Evolutionary conservation across 2,797 vertebrate species (phyloP), one percentile per base, ranked within the genome.

Genomic region (Myoxocephalus aenaeus): DNA sequence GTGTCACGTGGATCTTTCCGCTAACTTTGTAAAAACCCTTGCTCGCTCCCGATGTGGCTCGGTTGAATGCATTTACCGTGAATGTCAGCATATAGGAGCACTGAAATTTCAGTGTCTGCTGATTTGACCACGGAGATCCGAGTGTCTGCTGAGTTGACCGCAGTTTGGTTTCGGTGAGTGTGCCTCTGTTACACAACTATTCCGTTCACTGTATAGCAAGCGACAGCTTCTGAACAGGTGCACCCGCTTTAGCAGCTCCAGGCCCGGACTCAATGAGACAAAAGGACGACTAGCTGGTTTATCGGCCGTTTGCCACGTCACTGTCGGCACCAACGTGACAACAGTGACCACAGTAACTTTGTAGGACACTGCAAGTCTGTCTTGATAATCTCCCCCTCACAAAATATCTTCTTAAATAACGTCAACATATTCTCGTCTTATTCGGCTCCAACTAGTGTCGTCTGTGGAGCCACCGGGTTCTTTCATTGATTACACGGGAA

Each of bases 141-240:
- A n/a, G n/a, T n/a, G n/a, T n/a, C n/a, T n/a, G n/a, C n/a, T n/a
- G n/a, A n/a, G n/a, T n/a, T n/a, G n/a, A n/a, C n/a, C n/a, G n/a
- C n/a, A n/a, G n/a, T n/a, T 85, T 80, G 44, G 85, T 73, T 44
- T 29, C 32, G 85, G 87, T 90, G 70, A 86, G 89, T 90, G 40
- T 8, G 1, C 0, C 0, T 58, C 15, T 12, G n/a, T 40, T 22
- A 51, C 10, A 10, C 58, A 72, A 70, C 10, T 1, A 15, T 2
- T 54, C 1, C 2, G 4, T n/a, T 12, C 32, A 27, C 22, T 59
- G n/a, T 4, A 20, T 13, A 9, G 46, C 2, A 7, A 10, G 4
- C 17, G 1, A 22, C 22, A 15, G 11, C 32, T 1, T 68, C 9
- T 3, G 6, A 58, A 58, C 6, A 62, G 15, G 20, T 20, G 14